A percentile compares a stretch with the other conserved stretches of the same genome.
Evolutionary conservation across 2,113 vertebrate species (phyloP).

Genomic region (Ameiurus melas): DNA sequence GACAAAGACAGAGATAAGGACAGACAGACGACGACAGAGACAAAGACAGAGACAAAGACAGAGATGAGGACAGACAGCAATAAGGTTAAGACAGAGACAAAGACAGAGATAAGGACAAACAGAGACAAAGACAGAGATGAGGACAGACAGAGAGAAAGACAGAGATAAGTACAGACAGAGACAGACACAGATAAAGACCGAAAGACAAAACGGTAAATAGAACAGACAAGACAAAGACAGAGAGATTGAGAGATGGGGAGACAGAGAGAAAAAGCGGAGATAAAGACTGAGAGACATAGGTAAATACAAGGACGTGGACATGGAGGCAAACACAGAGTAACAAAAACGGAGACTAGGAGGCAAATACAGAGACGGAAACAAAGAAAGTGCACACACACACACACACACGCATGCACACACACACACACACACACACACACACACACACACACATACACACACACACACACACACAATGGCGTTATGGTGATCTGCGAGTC

Average conservation of each 20-base stretch:
- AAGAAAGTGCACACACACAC: background rate
- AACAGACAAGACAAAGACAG: background rate
- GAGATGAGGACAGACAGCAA: background rate
- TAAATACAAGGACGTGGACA: background rate
- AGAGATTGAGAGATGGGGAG: background rate
- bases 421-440: background rate
- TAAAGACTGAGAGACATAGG: no score
- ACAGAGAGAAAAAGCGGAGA: background rate
- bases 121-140: background rate
- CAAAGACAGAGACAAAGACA: background rate
- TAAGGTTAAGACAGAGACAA: no score
- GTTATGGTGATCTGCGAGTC: slow-evolving; percentile 6
- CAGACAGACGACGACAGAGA: background rate
- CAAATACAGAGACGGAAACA: background rate
- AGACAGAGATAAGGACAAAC: background rate
- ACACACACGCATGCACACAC: slow-evolving; percentile 23
- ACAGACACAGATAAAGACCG: background rate
- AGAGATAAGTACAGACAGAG: background rate
- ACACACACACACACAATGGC: background rate
- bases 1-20: no score
- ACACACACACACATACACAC: slow-evolving; percentile 19
- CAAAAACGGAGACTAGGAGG: background rate
- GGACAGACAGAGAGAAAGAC: background rate
- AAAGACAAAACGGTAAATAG: no score
- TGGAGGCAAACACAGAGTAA: background rate